Conservation (phyloP, 2,797 vertebrate genomes). For the Octomys mimax region DNA sequence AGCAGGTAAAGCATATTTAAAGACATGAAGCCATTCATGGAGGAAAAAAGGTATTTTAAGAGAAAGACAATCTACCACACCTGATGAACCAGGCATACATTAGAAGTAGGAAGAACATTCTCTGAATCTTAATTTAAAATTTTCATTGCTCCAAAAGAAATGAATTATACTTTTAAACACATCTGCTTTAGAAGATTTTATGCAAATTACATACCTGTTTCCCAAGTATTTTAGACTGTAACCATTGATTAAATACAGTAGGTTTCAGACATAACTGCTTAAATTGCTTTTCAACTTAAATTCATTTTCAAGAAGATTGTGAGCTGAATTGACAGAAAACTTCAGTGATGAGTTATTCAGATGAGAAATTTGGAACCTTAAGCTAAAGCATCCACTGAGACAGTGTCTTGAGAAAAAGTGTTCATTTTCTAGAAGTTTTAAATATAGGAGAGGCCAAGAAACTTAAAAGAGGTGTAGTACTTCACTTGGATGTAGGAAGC, state of each 20-base stretch:
- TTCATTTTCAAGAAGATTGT: constrained; percentile 29
- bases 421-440: constrained; percentile 36
- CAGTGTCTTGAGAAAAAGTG: neutral
- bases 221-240: constrained; percentile 72
- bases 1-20: constrained; percentile 31
- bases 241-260: constrained; percentile 74
- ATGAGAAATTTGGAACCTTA: constrained; percentile 2
- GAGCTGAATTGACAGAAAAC: constrained; percentile 25
- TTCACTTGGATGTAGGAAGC: neutral
- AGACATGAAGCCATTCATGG: neutral
- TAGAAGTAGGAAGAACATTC: neutral
- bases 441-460: neutral
- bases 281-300: constrained; percentile 65
- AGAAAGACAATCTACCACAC: constrained; percentile 31
- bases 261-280: constrained; percentile 16
- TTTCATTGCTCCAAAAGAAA: constrained; percentile 60
- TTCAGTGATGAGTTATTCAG: constrained; percentile 8
- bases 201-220: constrained; percentile 72
- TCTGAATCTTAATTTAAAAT: constrained; percentile 43
- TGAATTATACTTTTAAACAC: constrained; percentile 62
- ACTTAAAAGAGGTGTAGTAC: neutral
- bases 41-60: constrained; percentile 19
- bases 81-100: neutral
- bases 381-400: neutral
- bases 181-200: constrained; percentile 52